Conservation (phyloP, 2,888 invertebrate genomes). For the Hydrotaea cyrtoneurina region DNA sequence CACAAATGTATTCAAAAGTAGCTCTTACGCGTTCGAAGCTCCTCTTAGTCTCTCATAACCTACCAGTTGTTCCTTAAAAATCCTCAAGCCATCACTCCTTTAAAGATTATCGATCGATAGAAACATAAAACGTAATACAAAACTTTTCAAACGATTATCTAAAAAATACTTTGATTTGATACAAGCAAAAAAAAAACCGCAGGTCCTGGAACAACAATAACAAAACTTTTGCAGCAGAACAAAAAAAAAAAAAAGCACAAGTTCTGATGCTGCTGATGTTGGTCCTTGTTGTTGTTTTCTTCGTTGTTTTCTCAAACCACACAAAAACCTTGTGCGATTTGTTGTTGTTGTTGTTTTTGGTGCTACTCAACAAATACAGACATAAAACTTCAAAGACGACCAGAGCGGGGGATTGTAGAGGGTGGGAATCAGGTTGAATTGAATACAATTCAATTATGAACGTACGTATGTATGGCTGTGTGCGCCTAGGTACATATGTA, state of each 20-base stretch:
- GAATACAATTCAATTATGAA: slow-evolving; percentile 17
- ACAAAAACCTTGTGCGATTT: slow-evolving; percentile 44
- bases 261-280: neutral
- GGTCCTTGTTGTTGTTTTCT: neutral
- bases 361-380: slow-evolving; percentile 28
- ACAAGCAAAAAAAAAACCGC: neutral
- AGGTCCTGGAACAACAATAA: neutral
- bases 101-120: no score
- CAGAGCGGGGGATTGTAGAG: neutral
- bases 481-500: neutral
- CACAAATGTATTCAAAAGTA: no score
- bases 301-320: slow-evolving; percentile 19
- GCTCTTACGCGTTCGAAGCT: no score
- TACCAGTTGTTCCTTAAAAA: no score
- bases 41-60: no score
- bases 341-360: neutral
- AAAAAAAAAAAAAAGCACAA: neutral
- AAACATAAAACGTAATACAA: neutral
- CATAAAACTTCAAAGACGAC: slow-evolving; percentile 10
- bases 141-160: slow-evolving; percentile 19
- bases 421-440: neutral
- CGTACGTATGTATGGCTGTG: neutral
- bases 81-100: no score
- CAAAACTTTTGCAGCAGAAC: neutral
- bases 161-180: neutral